Base-by-base conservation (phyloP, 2,113 vertebrate species). In the Tichodroma muraria region DNA sequence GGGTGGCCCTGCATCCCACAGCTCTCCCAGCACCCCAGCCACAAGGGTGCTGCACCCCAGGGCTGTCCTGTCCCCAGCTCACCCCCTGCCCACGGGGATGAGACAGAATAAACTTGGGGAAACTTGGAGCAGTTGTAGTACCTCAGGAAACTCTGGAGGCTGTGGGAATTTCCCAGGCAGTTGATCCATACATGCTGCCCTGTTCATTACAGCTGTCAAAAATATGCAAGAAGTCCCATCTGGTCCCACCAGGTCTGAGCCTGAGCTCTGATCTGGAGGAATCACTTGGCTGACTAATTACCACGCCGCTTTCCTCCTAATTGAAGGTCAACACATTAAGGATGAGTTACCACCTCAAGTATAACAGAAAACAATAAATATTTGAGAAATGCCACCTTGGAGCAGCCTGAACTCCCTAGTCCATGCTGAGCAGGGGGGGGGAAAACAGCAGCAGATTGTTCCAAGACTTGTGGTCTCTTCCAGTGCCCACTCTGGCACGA, bases 121-220 rank as follows among this genome's bases (percentile, higher is more conserved):
- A 50, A 31, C 84, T 75, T 35, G 80, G 85, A 87, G 69, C 78
- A 57, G 79, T 64, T 78, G 28, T 8, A 52, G 86, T 10, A 85
- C 85, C 54, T 49, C 60, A 70, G 64, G 80, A 53, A 73, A 76
- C 93, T 97, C 85, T 8, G 4, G 91, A 94, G 85, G 83, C 72
- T 64, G 42, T 4, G 24, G 61, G 96, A 82, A 95, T 95, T 97
- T 95, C 95, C 94, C 70, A 87, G 89, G 60, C 94, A 89, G 72
- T 96, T 91, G 95, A 96, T 97, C 97, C 91, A 92, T 92, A 49
- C 15, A 42, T 17, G 1, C 91, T 96, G 94, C 94, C 96, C 97
- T 54, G 88, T 54, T 98, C 96, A 78, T 95, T 94, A 82, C 70
- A 84, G 90, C 96, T 95, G 97, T 93, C 97, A 97, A 96, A 97